Evolutionary conservation across 2,797 vertebrate genomes (phyloP).

Genomic region (Aldrovandia affinis): DNA sequence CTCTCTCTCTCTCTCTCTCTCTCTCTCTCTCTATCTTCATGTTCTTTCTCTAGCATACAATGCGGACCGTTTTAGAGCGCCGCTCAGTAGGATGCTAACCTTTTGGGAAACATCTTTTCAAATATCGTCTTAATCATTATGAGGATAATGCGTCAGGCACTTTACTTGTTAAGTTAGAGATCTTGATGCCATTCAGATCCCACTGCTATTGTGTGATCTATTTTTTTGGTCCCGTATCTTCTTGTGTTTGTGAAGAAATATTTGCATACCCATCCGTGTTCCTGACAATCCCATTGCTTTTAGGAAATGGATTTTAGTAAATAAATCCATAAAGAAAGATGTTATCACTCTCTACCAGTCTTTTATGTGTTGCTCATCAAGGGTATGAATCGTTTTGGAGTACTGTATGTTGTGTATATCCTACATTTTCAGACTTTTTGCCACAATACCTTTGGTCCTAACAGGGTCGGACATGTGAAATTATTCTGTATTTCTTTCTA

Average conservation of each 20-base stretch:
- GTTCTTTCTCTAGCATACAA: background rate
- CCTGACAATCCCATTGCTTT: background rate
- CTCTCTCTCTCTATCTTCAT: background rate
- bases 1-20: background rate
- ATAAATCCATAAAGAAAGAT: background rate
- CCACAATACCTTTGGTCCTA: too few species aligned
- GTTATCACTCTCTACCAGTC: background rate
- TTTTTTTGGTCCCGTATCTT: background rate
- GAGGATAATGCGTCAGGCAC: conserved; percentile 38
- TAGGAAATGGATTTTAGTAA: too few species aligned
- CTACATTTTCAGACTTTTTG: too few species aligned
- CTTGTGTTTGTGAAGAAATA: too few species aligned
- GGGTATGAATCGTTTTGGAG: too few species aligned
- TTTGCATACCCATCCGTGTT: background rate
- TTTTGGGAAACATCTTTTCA: conserved; percentile 59
- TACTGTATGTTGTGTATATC: too few species aligned
- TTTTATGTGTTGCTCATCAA: too few species aligned
- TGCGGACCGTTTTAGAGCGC: conserved; percentile 47
- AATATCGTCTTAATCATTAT: conserved; percentile 56
- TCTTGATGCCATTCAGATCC: conserved; percentile 52
- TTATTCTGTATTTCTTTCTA: too few species aligned
- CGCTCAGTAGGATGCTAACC: conserved; percentile 31
- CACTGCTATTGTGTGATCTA: conserved; percentile 48
- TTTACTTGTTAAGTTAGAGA: conserved; percentile 54
- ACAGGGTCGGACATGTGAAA: too few species aligned